Conservation (phyloP, 2,113 vertebrate species). For the Tor tambroides region DNA sequence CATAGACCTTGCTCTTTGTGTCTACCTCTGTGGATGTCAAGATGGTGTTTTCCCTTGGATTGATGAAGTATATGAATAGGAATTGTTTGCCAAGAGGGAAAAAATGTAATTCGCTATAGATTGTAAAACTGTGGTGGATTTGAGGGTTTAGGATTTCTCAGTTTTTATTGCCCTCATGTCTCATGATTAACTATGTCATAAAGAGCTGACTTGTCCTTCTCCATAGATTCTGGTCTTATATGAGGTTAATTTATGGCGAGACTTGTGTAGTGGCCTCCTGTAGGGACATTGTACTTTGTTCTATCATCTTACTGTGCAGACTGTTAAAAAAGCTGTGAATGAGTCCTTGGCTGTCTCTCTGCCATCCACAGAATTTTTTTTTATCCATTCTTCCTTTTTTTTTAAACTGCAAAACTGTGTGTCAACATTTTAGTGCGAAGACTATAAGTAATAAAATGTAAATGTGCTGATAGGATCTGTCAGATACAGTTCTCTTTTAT, state of each 20-base stretch:
- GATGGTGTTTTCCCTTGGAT: conserved; percentile 39
- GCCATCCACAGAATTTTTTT: neutral
- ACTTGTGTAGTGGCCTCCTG: conserved; percentile 65
- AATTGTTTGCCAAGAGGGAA: conserved; percentile 42
- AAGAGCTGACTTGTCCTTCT: conserved; percentile 49
- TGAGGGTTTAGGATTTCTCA: conserved; percentile 47
- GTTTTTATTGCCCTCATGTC: conserved; percentile 59
- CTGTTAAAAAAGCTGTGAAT: conserved; percentile 58
- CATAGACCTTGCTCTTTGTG: conserved; percentile 56
- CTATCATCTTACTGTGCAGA: conserved; percentile 57
- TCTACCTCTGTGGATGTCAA: conserved; percentile 52
- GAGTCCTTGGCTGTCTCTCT: conserved; percentile 43
- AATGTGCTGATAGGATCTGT: conserved; percentile 21
- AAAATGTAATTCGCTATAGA: conserved; percentile 60
- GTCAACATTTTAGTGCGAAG: neutral
- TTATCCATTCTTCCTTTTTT: conserved; percentile 5
- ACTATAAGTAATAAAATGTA: conserved; percentile 21
- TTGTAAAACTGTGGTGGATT: conserved; percentile 39
- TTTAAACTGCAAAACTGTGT: conserved; percentile 18
- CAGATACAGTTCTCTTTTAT: conserved; percentile 17
- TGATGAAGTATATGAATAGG: conserved; percentile 54
- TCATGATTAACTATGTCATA: conserved; percentile 61
- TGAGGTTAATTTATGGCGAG: conserved; percentile 66
- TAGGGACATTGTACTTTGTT: conserved; percentile 63
- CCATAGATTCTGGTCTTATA: conserved; percentile 55